Evolutionary conservation across 2,888 invertebrate species (phyloP).

Genomic region (Tinea pellionella): DNA sequence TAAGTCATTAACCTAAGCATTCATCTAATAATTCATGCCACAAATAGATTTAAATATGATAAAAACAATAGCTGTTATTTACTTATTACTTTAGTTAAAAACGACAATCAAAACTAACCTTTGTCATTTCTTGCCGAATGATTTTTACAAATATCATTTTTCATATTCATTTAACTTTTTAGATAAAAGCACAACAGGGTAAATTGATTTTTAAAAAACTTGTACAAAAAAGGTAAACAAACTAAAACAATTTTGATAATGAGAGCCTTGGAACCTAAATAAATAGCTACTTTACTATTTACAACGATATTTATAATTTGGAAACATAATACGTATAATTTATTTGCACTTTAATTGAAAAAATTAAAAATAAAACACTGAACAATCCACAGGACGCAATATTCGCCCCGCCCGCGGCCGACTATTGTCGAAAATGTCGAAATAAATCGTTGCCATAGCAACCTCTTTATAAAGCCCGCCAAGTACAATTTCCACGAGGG

Average conservation of each 20-base stretch:
- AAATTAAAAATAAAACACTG: background rate
- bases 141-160: slow-evolving; percentile 24
- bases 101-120: slow-evolving; percentile 19
- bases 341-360: background rate
- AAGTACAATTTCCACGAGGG: too few relatives aligned
- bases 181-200: background rate
- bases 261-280: too few relatives aligned
- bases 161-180: background rate
- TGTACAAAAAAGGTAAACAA: background rate
- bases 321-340: background rate
- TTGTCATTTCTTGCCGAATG: slow-evolving; percentile 22
- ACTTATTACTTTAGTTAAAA: too few relatives aligned
- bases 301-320: background rate
- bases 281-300: too few relatives aligned
- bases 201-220: too few relatives aligned
- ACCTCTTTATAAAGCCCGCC: background rate
- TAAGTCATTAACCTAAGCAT: too few relatives aligned
- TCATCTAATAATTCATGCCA: too few relatives aligned
- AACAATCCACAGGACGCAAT: background rate
- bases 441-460: background rate
- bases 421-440: background rate
- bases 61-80: too few relatives aligned
- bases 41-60: too few relatives aligned
- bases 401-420: too few relatives aligned
- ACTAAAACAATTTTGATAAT: background rate